Percentiles rank a stretch among this genome's conserved stretches.
These are phyloP conservation scores for Fringilla coelebs DNA, from an alignment of 2,797 vertebrate genomes.

Conservation along the genomic window DNA sequence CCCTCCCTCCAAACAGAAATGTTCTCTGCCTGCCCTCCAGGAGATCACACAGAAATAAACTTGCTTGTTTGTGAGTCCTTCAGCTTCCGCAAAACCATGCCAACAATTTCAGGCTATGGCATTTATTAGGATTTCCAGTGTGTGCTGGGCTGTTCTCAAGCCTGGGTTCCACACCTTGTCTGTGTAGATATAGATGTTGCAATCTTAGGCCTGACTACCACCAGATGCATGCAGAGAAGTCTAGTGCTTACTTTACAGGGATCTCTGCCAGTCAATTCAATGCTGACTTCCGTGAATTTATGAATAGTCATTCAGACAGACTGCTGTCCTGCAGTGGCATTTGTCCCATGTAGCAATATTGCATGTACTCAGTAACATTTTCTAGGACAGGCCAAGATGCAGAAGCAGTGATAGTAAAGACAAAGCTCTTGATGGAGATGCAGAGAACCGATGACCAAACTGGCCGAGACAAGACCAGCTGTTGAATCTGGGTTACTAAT, in stretches of 20 bases:
- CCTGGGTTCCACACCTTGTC: not conserved
- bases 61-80: not conserved
- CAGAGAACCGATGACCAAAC: not conserved
- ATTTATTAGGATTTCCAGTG: not conserved
- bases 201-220: not conserved
- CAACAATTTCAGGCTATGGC: not conserved
- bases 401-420: not conserved
- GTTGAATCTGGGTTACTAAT: not conserved
- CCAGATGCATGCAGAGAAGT: not conserved
- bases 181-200: not conserved
- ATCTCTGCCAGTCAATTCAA: not conserved
- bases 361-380: not conserved
- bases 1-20: not conserved
- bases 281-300: not conserved
- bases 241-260: not conserved
- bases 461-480: not conserved
- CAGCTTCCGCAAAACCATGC: not conserved
- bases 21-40: not conserved
- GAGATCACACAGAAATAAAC: not conserved
- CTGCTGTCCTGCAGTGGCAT: not conserved
- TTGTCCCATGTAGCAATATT: not conserved
- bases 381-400: not conserved
- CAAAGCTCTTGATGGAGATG: not conserved
- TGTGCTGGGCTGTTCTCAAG: not conserved
- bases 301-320: not conserved